phyloP scores from a whole-genome alignment of 2,888 invertebrate genomes.

The Phoenoteleia sp. region DNA sequence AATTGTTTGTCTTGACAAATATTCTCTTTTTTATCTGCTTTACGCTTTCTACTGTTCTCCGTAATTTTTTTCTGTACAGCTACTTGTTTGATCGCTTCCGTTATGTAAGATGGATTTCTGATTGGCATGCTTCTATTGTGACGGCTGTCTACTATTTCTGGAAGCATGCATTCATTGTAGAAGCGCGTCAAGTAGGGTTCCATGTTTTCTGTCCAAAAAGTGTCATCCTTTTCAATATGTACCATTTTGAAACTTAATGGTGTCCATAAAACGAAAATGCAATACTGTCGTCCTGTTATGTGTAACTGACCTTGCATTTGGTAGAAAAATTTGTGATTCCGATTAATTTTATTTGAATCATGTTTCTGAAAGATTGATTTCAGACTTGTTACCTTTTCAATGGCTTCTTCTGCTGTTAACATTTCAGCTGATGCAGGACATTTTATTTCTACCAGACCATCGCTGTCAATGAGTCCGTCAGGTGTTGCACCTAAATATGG shows the following conservation, averaged over 20 bases:
- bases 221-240: slow-evolving; percentile 60
- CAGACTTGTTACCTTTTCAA: not conserved
- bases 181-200: slow-evolving; percentile 57
- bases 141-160: slow-evolving; percentile 76
- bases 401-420: slow-evolving; percentile 40
- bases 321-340: slow-evolving; percentile 43
- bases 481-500: slow-evolving; percentile 50
- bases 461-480: slow-evolving; percentile 62
- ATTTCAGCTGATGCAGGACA: slow-evolving; percentile 31
- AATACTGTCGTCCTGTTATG: slow-evolving; percentile 70
- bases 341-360: slow-evolving; percentile 54
- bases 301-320: slow-evolving; percentile 69
- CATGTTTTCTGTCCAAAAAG: slow-evolving; percentile 72
- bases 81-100: not conserved
- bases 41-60: not conserved
- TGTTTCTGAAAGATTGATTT: slow-evolving; percentile 41
- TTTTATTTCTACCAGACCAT: slow-evolving; percentile 72
- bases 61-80: not conserved
- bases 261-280: slow-evolving; percentile 75
- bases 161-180: slow-evolving; percentile 72
- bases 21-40: not conserved
- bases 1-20: not conserved
- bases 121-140: slow-evolving; percentile 6
- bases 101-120: not conserved
- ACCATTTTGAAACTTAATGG: slow-evolving; percentile 53